phyloP scores from a whole-genome alignment of 2,888 invertebrate genomes.

The Sycophila texana region DNA sequence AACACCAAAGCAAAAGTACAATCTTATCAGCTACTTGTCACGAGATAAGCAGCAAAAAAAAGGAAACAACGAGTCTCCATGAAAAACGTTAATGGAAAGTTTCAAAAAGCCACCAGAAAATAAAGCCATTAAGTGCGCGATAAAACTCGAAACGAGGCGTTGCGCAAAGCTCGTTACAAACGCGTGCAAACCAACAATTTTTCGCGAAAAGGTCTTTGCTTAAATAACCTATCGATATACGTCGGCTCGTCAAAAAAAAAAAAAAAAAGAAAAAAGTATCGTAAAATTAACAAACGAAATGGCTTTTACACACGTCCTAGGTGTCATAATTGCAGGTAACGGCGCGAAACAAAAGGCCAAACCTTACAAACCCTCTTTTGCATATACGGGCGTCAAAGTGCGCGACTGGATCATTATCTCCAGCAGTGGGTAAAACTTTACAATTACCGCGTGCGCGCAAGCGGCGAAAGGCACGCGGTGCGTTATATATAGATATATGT shows the following conservation, averaged over 20 bases:
- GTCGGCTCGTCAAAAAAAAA: neutral
- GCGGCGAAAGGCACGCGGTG: neutral
- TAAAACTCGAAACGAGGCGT: slow-evolving; percentile 6
- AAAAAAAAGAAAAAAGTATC: neutral
- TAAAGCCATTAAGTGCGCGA: neutral
- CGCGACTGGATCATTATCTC: neutral
- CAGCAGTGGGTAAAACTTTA: neutral
- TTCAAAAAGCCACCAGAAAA: no score
- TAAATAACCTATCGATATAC: neutral
- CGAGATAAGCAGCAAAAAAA: no score
- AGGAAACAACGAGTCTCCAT: no score
- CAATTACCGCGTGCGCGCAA: neutral
- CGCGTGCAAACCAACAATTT: neutral
- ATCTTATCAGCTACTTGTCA: no score
- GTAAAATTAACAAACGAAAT: slow-evolving; percentile 20
- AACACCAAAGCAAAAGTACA: no score
- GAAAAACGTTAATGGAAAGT: no score
- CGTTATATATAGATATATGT: no score
- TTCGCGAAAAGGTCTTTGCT: neutral
- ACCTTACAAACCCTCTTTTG: neutral
- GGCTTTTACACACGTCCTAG: slow-evolving; percentile 18
- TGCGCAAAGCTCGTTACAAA: neutral
- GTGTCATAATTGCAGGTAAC: slow-evolving; percentile 3
- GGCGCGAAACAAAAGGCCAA: slow-evolving; percentile 4
- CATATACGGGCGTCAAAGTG: neutral